Evolutionary conservation across 2,113 vertebrate species (phyloP).

Genomic region (Vidua chalybeata): DNA sequence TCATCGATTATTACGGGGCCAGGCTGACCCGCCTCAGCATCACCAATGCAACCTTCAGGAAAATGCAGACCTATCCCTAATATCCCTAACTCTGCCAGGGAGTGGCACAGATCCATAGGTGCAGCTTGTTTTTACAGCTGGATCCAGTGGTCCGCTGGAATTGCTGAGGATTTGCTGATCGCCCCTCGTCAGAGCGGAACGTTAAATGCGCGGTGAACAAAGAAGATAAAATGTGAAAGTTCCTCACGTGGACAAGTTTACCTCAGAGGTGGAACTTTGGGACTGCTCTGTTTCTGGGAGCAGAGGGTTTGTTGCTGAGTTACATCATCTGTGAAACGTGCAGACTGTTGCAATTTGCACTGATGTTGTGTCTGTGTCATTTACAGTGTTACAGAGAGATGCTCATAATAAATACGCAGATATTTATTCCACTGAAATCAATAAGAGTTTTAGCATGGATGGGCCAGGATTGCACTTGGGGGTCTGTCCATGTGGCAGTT

Average conservation of each 20-base stretch:
- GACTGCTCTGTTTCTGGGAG: not conserved
- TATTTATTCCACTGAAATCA: not conserved
- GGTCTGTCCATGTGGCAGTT: not conserved
- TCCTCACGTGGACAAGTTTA: not conserved
- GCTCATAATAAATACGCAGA: not conserved
- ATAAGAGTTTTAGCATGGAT: not conserved
- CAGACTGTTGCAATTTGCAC: not conserved
- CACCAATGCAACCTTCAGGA: conserved; percentile 94
- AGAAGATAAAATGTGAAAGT: not conserved
- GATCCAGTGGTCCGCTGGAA: not conserved
- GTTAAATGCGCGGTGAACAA: not conserved
- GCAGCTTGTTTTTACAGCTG: not conserved
- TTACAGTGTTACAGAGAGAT: not conserved
- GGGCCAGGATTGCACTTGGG: not conserved
- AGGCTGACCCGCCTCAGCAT: conserved; percentile 89
- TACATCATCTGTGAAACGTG: not conserved
- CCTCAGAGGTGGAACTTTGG: not conserved
- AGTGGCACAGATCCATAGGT: not conserved
- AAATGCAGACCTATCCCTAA: conserved; percentile 89
- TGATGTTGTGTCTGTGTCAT: not conserved
- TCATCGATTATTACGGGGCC: conserved; percentile 97
- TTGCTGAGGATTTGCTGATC: not conserved
- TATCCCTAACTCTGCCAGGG: conserved; percentile 75
- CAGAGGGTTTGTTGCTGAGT: not conserved
- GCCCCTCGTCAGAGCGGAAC: not conserved